phyloP scores from a whole-genome alignment of 2,888 invertebrate species.

The Euproctis similis region DNA sequence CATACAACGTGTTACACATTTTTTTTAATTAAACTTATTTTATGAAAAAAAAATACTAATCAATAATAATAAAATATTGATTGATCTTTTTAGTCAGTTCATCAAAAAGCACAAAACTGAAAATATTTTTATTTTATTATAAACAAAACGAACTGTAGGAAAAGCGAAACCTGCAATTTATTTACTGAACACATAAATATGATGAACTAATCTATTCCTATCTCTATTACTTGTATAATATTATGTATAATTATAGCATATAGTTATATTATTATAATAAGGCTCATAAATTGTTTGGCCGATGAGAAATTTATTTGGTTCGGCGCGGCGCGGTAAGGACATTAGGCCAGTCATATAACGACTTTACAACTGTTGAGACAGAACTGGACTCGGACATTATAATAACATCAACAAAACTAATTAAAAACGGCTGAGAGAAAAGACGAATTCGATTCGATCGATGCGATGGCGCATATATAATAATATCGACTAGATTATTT shows the following conservation, averaged over 20 bases:
- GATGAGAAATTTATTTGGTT: slow-evolving; percentile 19
- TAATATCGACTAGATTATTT: slow-evolving; percentile 27
- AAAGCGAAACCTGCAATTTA: neutral
- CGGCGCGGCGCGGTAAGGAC: slow-evolving; percentile 8
- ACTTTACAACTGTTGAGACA: slow-evolving; percentile 1
- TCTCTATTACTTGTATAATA: neutral
- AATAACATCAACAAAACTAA: slow-evolving; percentile 23
- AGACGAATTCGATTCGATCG: slow-evolving; percentile 26
- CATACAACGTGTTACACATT: too few species aligned
- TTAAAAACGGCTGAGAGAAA: slow-evolving; percentile 23
- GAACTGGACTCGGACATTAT: slow-evolving; percentile 12
- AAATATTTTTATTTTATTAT: too few species aligned
- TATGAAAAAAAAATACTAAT: too few species aligned
- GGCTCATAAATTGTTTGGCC: slow-evolving; percentile 14
- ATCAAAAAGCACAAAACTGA: too few species aligned
- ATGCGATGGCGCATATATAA: slow-evolving; percentile 21
- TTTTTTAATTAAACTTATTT: too few species aligned
- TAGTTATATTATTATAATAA: slow-evolving; percentile 15
- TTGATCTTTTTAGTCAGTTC: too few species aligned
- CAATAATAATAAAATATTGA: too few species aligned
- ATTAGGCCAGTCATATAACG: slow-evolving; percentile 3
- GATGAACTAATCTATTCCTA: slow-evolving; percentile 1
- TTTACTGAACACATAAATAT: slow-evolving; percentile 2
- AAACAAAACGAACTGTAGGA: too few species aligned
- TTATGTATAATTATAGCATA: slow-evolving; percentile 9